Base-by-base conservation (phyloP, 2,797 vertebrate species). In the Momotus momota region DNA sequence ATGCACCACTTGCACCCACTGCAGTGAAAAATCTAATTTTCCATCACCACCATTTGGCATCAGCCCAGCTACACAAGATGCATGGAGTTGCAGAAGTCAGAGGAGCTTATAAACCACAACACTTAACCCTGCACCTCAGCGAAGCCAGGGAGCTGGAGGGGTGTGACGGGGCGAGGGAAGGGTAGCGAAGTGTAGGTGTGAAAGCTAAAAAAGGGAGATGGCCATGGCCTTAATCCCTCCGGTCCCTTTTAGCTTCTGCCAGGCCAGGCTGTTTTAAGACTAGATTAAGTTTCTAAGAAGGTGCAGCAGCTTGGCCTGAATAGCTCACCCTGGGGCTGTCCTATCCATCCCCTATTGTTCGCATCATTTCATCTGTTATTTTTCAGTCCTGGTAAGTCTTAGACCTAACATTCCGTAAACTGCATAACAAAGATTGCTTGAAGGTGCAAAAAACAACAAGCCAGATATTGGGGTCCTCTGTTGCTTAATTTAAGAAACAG, bases 261-360 rank as follows among this genome's bases (percentile, higher is more conserved):
- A 78, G 69, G 49, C 61, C 69, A 92, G 92, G 57, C 71, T 91
- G 65, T 31, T 83, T 88, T 91, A 86, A 94, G 61, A 72, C 57
- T 87, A 91, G 94, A 95, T 96, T 91, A 96, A 75, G 54, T 61
- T 80, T 91, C 69, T 93, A 83, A 94, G 84, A 78, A 85, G 74
- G 78, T 82, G 57, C 81, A 92, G 65, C 74, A 85, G 54, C 79
- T 92, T 92, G 88, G 81, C 94, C 93, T 87, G 49, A 85, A 86
- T 88, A 90, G 55, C 65, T 95, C 23, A 21, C 38, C n/a, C 69
- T 35, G 10, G 23, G n/a, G 52, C 80, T 61, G 31, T 52, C 69
- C 49, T 45, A 40, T 14, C 61, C 25, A 48, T 26, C 35, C 31
- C 27, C 15, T 73, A 17, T 18, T 4, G 4, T 58, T 58, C 1